Conservation (phyloP, 2,113 vertebrate genomes). For the Ornithorhynchus anatinus region DNA sequence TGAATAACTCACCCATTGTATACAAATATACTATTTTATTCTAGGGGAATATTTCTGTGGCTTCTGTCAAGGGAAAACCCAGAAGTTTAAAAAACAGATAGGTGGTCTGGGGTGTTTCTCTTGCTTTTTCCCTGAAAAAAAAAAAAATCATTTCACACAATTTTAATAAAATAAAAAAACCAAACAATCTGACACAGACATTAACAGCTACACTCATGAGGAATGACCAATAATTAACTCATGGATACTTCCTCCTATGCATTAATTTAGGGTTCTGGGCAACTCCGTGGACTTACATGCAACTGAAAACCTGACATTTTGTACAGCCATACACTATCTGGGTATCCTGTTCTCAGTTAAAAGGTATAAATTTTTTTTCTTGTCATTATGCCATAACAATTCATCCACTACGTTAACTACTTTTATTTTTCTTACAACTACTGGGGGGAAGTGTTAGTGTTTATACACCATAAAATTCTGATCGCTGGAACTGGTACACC, state of each 20-base stretch:
- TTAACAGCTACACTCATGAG: slow-evolving; percentile 25
- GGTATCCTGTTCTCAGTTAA: slow-evolving; percentile 33
- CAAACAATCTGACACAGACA: slow-evolving; percentile 25
- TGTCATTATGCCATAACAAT: slow-evolving; percentile 21
- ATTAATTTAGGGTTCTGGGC: slow-evolving; percentile 2
- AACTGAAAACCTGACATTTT: not conserved
- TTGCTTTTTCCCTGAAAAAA: not conserved
- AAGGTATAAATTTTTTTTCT: slow-evolving; percentile 25
- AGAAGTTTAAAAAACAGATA: not conserved
- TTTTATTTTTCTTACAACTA: slow-evolving; percentile 16
- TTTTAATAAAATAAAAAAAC: slow-evolving; percentile 29
- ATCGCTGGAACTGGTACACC: slow-evolving; percentile 36
- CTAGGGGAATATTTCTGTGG: slow-evolving; percentile 46
- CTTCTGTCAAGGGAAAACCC: slow-evolving; percentile 24
- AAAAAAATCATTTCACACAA: slow-evolving; percentile 23
- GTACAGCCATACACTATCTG: slow-evolving; percentile 21
- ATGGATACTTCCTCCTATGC: slow-evolving; percentile 23
- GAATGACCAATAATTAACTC: slow-evolving; percentile 28
- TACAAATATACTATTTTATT: slow-evolving; percentile 58
- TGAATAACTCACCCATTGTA: slow-evolving; percentile 29
- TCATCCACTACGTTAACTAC: slow-evolving; percentile 34
- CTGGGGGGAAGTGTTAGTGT: slow-evolving; percentile 15
- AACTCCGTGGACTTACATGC: slow-evolving; percentile 20
- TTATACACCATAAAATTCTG: slow-evolving; percentile 14
- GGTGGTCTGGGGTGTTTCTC: slow-evolving; percentile 29